Conservation (phyloP, 2,888 invertebrate genomes). For the Cerceris ruficornis region DNA sequence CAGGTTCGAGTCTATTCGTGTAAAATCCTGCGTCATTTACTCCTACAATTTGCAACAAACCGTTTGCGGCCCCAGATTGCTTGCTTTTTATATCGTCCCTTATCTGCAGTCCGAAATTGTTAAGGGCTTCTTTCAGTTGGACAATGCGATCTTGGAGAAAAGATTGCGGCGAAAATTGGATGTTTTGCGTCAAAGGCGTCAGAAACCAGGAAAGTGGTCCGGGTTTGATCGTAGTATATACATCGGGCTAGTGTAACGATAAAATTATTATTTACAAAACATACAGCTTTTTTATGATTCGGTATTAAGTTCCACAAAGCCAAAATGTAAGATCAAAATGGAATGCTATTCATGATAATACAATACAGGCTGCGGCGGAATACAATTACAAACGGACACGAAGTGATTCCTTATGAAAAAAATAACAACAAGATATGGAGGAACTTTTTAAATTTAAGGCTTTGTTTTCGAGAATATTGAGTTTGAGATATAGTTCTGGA, state of each 20-base stretch:
- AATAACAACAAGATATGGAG: too few species aligned
- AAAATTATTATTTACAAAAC: neutral
- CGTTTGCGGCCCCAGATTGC: constrained; percentile 57
- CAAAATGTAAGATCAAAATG: too few species aligned
- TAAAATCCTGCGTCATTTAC: constrained; percentile 70
- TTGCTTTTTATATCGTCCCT: constrained; percentile 53
- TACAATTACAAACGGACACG: too few species aligned
- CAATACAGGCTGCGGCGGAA: too few species aligned
- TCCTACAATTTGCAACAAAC: constrained; percentile 65
- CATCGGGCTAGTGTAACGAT: constrained; percentile 13
- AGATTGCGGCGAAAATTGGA: constrained; percentile 69
- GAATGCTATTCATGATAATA: too few species aligned
- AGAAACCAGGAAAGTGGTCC: constrained; percentile 56
- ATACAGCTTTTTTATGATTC: neutral
- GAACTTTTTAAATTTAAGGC: too few species aligned
- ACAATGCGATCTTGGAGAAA: constrained; percentile 68
- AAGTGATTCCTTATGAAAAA: too few species aligned
- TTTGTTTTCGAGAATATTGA: too few species aligned
- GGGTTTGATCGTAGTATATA: constrained; percentile 15
- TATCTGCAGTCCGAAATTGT: constrained; percentile 47
- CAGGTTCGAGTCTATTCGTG: constrained; percentile 69
- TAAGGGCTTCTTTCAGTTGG: constrained; percentile 61
- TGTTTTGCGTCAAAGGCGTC: constrained; percentile 64
- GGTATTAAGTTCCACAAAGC: too few species aligned
- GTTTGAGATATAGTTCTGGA: too few species aligned